These are phyloP conservation scores for Pseudorasbora parva DNA, from an alignment of 2,113 vertebrate species.

Conservation along the genomic window DNA sequence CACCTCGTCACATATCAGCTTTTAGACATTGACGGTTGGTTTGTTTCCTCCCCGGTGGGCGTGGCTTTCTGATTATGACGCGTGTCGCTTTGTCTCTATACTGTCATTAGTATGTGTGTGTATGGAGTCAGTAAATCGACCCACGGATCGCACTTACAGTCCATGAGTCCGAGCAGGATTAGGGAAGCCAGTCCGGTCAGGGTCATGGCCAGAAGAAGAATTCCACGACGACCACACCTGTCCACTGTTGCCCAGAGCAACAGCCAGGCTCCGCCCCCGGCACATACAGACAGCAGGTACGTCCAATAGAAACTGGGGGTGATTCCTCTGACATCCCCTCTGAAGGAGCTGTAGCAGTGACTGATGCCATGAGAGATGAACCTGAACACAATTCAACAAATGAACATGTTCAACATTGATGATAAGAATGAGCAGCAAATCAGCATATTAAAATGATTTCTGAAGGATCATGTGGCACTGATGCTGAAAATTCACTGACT, in stretches of 20 bases:
- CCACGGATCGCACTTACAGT: slow-evolving; percentile 77
- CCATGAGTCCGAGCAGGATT: slow-evolving; percentile 85
- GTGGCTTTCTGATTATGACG: too few species aligned
- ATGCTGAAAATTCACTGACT: too few species aligned
- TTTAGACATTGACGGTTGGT: too few species aligned
- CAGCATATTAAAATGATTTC: too few species aligned
- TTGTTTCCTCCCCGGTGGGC: too few species aligned
- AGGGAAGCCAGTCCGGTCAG: slow-evolving; percentile 86
- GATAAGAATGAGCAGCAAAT: too few species aligned
- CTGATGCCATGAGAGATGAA: slow-evolving; percentile 89
- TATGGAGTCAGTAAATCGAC: too few species aligned
- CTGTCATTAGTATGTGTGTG: too few species aligned
- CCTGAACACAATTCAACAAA: slow-evolving; percentile 62
- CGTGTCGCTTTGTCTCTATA: too few species aligned
- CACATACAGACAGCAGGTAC: slow-evolving; percentile 84
- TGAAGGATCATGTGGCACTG: too few species aligned
- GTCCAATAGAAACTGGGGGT: slow-evolving; percentile 85
- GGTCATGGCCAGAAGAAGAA: slow-evolving; percentile 85
- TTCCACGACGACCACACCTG: slow-evolving; percentile 86
- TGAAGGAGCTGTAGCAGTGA: slow-evolving; percentile 88
- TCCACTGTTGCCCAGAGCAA: slow-evolving; percentile 84
- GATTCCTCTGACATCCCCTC: slow-evolving; percentile 77
- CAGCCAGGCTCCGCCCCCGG: slow-evolving; percentile 83
- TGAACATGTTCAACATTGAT: too few species aligned
- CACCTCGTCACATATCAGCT: too few species aligned